Evolutionary conservation across 2,797 vertebrate species (phyloP), one percentile per base, ranked within the genome.

Genomic region (Stomatorhinus walkeri): DNA sequence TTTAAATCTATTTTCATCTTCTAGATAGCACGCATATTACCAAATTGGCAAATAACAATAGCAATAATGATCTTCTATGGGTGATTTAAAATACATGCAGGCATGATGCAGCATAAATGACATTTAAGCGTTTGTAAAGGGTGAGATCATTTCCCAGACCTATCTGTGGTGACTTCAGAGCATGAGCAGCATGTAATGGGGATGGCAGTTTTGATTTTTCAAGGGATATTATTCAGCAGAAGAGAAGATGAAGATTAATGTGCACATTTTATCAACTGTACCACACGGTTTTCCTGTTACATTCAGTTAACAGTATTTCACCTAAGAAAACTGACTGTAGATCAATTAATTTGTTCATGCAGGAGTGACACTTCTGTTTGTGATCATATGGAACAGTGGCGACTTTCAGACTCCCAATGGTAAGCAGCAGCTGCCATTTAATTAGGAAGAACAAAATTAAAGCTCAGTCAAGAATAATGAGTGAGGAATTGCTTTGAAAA

Each of bases 391-490:
- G 2, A 22, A 19, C 40, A 22, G 8, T 22, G 3, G 19, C 46
- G 16, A 16, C 86, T 8, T 48, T 14, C 28, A 54, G 46, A 68
- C 68, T 64, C 88, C 49, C 61, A 81, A 22, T 19, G 64, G 85
- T 87, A 46, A 79, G 72, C 59, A 46, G 19, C 24, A 79, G 51
- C 84, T 14, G 88, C 54, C 46, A 81, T 87, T 87, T 89, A 79
- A 87, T 89, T 87, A 54, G 6, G 54, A 46, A 48, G 51, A 36
- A 81, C 51, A 89, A 87, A 76, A 87, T 89, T 87, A 89, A 79
- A 87, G 86, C 12, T 32, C 14, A 59, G 85, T 76, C 84, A 89
- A 56, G 64, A 52, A 79, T 89, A 89, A 89, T 87, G 61, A 87
- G 36, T 61, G 64, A 40, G 19, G 36, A 87, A 49, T 51, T 84